phyloP scores from a whole-genome alignment of 1,140 invertebrate genomes.

The Megathymus violae region DNA sequence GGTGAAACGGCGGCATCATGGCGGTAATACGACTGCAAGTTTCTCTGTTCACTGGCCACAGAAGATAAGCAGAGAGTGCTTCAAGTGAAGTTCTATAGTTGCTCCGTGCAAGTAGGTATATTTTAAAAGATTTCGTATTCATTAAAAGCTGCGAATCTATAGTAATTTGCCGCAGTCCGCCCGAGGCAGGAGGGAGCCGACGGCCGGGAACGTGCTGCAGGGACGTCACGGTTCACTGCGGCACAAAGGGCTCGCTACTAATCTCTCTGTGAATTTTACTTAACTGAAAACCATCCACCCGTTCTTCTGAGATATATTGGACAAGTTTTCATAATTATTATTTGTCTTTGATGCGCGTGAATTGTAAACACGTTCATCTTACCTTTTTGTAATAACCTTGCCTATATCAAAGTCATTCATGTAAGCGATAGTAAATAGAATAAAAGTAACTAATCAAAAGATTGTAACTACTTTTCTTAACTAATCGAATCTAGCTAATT shows the following conservation, averaged over 20 bases:
- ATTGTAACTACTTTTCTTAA: too few species aligned
- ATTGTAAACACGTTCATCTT: too few species aligned
- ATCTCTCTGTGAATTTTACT: constrained; percentile 51
- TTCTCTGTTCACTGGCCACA: neutral
- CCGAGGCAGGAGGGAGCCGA: constrained; percentile 12
- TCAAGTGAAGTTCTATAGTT: neutral
- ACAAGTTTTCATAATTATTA: constrained; percentile 37
- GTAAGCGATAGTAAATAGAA: too few species aligned
- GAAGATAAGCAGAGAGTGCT: constrained; percentile 1
- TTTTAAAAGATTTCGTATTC: neutral
- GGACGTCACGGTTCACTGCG: constrained; percentile 47
- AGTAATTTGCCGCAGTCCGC: constrained; percentile 31
- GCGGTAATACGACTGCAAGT: neutral
- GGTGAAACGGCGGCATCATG: too few species aligned
- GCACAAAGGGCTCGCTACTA: constrained; percentile 58
- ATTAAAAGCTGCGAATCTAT: constrained; percentile 29
- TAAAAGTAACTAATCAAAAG: too few species aligned
- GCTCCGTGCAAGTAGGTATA: neutral
- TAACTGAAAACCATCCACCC: constrained; percentile 49
- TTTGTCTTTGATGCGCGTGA: constrained; percentile 35
- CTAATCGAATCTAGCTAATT: too few species aligned
- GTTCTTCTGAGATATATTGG: constrained; percentile 34
- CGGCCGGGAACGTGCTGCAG: constrained; percentile 3
- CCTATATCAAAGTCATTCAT: too few species aligned
- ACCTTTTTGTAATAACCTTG: too few species aligned